Evolutionary conservation across 2,888 invertebrate species (phyloP).

Genomic region (Sinelater perroti): DNA sequence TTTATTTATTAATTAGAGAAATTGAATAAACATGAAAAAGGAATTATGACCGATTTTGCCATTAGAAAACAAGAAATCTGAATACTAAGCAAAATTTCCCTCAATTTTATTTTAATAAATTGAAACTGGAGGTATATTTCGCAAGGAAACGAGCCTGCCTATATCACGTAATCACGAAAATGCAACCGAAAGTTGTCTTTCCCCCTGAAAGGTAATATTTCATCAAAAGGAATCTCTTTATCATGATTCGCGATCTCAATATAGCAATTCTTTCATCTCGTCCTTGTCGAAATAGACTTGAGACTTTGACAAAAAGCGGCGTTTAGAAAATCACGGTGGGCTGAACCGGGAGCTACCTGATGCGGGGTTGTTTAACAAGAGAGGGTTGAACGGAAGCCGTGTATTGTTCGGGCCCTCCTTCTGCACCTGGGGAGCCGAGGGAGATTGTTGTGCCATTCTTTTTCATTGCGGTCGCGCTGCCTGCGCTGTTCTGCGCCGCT

Average conservation of each 20-base stretch:
- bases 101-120: constrained; percentile 21
- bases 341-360: constrained; percentile 27
- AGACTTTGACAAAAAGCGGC: constrained; percentile 35
- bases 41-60: no score
- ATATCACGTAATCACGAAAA: constrained; percentile 23
- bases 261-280: constrained; percentile 35
- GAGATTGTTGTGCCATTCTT: constrained; percentile 23
- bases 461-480: constrained; percentile 16
- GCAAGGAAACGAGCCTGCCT: constrained; percentile 16
- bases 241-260: constrained; percentile 33
- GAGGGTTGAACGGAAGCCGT: constrained; percentile 32
- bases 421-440: constrained; percentile 28
- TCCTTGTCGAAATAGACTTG: constrained; percentile 32
- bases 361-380: constrained; percentile 36
- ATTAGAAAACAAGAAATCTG: no score
- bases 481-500: no score
- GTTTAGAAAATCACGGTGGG: constrained; percentile 33
- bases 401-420: constrained; percentile 26
- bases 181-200: constrained; percentile 20
- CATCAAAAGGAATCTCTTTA: constrained; percentile 30
- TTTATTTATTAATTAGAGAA: no score
- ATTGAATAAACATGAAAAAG: no score
- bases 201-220: constrained; percentile 23
- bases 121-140: constrained; percentile 12
- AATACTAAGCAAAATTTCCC: constrained; percentile 9